phyloP scores from a whole-genome alignment of 1,140 invertebrate genomes.

The Papilio aristodemus region DNA sequence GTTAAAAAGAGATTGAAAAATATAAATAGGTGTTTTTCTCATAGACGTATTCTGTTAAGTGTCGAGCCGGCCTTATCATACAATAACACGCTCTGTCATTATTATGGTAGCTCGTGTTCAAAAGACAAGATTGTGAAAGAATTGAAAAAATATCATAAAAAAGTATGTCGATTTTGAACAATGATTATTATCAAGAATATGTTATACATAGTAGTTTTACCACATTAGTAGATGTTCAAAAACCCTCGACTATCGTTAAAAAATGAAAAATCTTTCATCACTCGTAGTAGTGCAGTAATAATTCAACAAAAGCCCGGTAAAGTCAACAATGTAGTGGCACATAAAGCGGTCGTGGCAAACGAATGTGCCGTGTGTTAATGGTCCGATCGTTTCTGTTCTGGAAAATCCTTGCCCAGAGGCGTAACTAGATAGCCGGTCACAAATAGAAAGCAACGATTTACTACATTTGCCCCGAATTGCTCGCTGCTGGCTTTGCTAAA shows the following conservation, averaged over 20 bases:
- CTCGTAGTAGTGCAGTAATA: not conserved
- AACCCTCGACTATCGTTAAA: not conserved
- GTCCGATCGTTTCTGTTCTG: conserved; percentile 17
- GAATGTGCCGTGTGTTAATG: conserved; percentile 24
- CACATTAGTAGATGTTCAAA: not conserved
- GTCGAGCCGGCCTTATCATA: no score
- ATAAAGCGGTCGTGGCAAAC: not conserved
- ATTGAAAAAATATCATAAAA: no score
- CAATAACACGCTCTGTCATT: no score
- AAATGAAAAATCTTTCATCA: not conserved
- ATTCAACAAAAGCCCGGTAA: conserved; percentile 1
- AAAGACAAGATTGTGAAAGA: no score
- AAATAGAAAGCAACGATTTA: conserved; percentile 21
- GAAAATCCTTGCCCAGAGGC: conserved; percentile 27
- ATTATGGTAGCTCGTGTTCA: no score
- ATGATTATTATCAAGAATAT: no score
- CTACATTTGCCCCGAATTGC: not conserved
- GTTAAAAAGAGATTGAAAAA: no score
- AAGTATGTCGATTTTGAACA: no score
- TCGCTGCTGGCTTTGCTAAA: not conserved
- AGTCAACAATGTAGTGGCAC: conserved; percentile 14
- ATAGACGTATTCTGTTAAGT: no score
- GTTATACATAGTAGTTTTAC: no score
- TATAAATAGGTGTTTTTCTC: no score
- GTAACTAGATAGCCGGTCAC: conserved; percentile 17